These are phyloP conservation scores for Sylvilagus floridanus DNA, from an alignment of 2,797 vertebrate genomes.

Conservation along the genomic window DNA sequence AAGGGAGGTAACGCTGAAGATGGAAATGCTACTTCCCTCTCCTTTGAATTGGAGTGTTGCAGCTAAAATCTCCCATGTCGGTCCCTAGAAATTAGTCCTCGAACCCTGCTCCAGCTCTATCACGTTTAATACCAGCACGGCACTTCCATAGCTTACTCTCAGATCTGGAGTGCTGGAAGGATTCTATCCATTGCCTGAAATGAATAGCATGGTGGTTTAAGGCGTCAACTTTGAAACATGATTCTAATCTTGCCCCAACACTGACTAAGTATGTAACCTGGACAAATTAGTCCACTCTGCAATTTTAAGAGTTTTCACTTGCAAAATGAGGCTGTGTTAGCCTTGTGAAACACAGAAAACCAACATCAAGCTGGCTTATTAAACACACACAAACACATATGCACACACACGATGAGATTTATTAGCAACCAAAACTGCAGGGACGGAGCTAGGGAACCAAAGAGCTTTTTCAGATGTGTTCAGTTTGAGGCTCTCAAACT, in stretches of 20 bases:
- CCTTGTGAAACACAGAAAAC: background rate
- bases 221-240: background rate
- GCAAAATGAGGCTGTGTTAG: background rate
- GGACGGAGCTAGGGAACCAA: background rate
- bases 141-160: background rate
- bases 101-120: background rate
- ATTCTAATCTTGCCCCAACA: background rate
- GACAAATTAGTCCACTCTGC: background rate
- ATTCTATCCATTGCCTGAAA: background rate
- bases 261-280: background rate
- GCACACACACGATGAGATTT: background rate
- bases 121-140: background rate
- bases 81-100: constrained; percentile 1
- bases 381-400: background rate
- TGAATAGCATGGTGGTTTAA: background rate
- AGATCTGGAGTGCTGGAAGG: background rate
- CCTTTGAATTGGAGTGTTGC: background rate
- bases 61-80: background rate
- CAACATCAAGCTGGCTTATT: background rate
- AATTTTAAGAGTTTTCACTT: constrained; percentile 3
- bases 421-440: background rate
- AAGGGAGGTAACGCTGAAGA: background rate
- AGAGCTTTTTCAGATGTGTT: background rate
- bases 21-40: background rate
- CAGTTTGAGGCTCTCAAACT: background rate